phyloP scores from a whole-genome alignment of 2,113 vertebrate species.

The cat (Felis catus) region DNA sequence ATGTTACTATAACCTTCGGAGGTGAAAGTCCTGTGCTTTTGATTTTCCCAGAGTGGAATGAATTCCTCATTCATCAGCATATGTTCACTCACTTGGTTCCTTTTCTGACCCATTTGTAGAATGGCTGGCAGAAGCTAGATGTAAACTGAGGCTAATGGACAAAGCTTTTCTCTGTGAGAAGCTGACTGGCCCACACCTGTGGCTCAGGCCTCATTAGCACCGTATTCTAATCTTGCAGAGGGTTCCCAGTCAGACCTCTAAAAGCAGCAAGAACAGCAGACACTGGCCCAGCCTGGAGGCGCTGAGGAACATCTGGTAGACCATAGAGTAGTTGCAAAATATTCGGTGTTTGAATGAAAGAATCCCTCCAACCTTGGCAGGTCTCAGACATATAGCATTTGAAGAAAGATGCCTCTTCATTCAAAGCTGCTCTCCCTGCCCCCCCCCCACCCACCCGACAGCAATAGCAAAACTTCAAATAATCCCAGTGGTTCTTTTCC shows the following conservation, averaged over 20 bases:
- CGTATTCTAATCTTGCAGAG: conserved; percentile 54
- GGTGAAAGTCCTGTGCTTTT: conserved; percentile 12
- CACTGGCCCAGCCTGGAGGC: neutral
- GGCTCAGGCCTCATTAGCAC: conserved; percentile 61
- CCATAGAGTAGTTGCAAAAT: conserved; percentile 49
- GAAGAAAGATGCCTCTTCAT: conserved; percentile 38
- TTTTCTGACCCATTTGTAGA: neutral
- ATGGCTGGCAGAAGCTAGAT: neutral
- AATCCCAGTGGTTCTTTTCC: conserved; percentile 1
- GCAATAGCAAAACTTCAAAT: conserved; percentile 45
- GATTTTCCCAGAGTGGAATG: conserved; percentile 10
- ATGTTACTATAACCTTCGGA: neutral
- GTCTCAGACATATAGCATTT: neutral
- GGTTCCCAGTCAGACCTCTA: neutral
- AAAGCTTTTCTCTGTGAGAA: conserved; percentile 64
- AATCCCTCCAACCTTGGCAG: neutral
- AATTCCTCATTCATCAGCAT: conserved; percentile 32
- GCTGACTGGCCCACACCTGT: conserved; percentile 48
- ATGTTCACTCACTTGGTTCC: neutral
- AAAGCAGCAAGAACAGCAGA: conserved; percentile 2
- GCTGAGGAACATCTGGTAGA: conserved; percentile 63
- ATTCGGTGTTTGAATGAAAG: conserved; percentile 59
- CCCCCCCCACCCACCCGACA: neutral
- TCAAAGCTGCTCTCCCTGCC: conserved; percentile 18
- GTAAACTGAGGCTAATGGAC: conserved; percentile 38